Evolutionary conservation across 1,140 invertebrate species (phyloP), one percentile per base, ranked within the genome.

Genomic region (Drosophila prosaltans): DNA sequence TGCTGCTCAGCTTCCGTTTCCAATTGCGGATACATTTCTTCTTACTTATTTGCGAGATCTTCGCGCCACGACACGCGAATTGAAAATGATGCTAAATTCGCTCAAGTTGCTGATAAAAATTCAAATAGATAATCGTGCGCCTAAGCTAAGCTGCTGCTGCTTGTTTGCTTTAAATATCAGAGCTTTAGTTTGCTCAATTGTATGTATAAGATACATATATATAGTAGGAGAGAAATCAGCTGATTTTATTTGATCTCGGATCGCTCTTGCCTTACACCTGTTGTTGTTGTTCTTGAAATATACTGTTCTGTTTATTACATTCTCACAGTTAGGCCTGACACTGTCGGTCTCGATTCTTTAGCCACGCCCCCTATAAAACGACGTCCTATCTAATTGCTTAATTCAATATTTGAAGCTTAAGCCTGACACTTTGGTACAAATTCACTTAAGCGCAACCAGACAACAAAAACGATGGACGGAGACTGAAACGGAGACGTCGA

Each of bases 111-210:
- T 72, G 82, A 82, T 85, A 73, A 74, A 57, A 61, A 59, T 70
- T 69, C 24, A 51, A 51, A 51, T 28, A n/a, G 65, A 65, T 26
- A 24, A 72, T 41, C 24, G 51, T 41, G 32, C 45, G 51, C 59
- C 41, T 55, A 21, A 40, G 63, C 57, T 30, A 30, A 30, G 28
- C 28, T 30, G 28, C 28, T 30, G 28, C 28, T 30, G 28, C 28
- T 63, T 83, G 72, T 84, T 78, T 85, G 71, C 71, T 40, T 64
- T 75, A 81, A 66, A 68, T 68, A 81, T 85, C 70, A 85, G 81
- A 81, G 78, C 70, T 62, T 69, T 74, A 71, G 32, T 39, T 45
- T 65, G 69, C 63, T 64, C 59, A 62, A 72, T 76, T 76, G 60
- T 39, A 36, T 48, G 16, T 48, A 48, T 48, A 51, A 26, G 21